Conservation (phyloP, 2,113 vertebrate species). For the Gnathonemus longibarbis region DNA sequence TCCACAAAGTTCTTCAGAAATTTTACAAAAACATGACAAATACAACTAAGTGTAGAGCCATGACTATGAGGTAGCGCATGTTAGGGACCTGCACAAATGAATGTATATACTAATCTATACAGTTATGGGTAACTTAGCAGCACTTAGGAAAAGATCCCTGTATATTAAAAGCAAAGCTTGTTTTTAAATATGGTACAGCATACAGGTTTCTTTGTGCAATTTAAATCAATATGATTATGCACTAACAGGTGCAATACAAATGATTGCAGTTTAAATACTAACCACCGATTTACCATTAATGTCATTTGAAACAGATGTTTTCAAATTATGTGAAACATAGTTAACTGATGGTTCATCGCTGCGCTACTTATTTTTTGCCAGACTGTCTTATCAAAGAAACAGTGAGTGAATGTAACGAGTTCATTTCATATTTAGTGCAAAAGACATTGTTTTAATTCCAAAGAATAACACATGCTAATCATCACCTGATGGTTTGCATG, state of each 20-base stretch:
- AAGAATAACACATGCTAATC: neutral
- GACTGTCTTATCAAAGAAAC: neutral
- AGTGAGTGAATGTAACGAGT: neutral
- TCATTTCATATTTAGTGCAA: neutral
- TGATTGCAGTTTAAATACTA: neutral
- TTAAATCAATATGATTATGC: neutral
- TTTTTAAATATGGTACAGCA: neutral
- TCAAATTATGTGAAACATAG: neutral
- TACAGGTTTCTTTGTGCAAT: neutral
- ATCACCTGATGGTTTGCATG: neutral
- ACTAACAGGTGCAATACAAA: neutral
- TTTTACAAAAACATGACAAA: neutral
- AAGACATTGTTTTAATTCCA: neutral
- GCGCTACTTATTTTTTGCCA: neutral
- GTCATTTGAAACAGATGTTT: neutral
- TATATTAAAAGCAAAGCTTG: neutral
- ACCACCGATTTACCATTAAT: neutral
- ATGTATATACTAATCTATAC: neutral
- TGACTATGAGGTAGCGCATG: neutral
- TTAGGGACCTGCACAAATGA: neutral
- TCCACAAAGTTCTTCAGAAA: neutral
- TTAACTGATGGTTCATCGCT: neutral
- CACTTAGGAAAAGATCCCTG: neutral
- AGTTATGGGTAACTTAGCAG: neutral
- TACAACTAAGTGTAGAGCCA: neutral